These are phyloP conservation scores for Helicoverpa assulta DNA, from an alignment of 2,888 invertebrate species.

Conservation along the genomic window DNA sequence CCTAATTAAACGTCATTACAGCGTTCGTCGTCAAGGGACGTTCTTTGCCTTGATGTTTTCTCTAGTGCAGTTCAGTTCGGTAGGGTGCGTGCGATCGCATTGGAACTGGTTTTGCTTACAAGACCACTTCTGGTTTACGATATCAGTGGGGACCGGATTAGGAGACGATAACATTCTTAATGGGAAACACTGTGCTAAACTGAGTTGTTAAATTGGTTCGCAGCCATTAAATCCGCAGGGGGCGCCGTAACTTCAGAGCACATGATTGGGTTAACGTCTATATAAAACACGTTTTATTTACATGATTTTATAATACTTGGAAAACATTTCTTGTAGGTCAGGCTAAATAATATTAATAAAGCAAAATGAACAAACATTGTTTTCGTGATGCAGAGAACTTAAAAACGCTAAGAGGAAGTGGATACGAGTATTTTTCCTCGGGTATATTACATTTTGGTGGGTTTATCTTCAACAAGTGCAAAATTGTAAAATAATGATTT, in stretches of 20 bases:
- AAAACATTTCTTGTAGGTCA: constrained; percentile 52
- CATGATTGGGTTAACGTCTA: constrained; percentile 72
- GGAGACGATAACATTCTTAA: constrained; percentile 86
- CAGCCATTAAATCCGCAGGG: constrained; percentile 80
- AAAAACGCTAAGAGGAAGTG: background rate
- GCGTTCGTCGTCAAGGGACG: constrained; percentile 70
- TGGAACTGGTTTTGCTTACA: constrained; percentile 85
- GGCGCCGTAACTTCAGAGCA: constrained; percentile 72
- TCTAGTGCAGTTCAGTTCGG: constrained; percentile 75
- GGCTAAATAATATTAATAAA: constrained; percentile 44
- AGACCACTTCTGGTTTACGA: constrained; percentile 88
- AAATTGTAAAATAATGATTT: constrained; percentile 33
- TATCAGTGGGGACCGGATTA: constrained; percentile 87
- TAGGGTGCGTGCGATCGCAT: constrained; percentile 83
- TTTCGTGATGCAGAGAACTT: constrained; percentile 11
- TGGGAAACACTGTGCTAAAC: constrained; percentile 85
- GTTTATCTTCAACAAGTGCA: constrained; percentile 18
- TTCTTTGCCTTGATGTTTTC: constrained; percentile 78
- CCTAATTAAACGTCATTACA: constrained; percentile 64
- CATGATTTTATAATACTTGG: constrained; percentile 51
- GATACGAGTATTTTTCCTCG: background rate
- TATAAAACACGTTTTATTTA: constrained; percentile 70
- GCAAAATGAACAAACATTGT: constrained; percentile 16
- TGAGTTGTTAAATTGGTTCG: constrained; percentile 82
- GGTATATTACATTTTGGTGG: background rate